Base-by-base conservation (phyloP, 2,113 vertebrate species). In the Silurus meridionalis region DNA sequence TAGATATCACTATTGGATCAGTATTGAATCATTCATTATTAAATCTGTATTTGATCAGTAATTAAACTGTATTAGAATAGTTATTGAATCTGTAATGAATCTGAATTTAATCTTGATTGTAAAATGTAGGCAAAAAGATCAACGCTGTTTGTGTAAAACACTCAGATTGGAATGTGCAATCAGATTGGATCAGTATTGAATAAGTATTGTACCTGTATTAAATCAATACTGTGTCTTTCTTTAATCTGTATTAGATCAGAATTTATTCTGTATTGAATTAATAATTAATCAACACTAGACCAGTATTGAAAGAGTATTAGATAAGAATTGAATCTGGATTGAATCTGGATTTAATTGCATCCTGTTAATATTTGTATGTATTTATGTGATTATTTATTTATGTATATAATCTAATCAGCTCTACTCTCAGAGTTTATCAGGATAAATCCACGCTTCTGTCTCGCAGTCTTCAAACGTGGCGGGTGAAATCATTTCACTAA, bases 361-460 rank as follows among this genome's bases (percentile, higher is more conserved):
- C 28, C 28, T 37, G 28, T 37, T 37, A 37, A 37, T 37, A 37
- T 37, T 7, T 72, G 15, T 48, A 48, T 72, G 13, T 46, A 37
- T 69, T 69, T 74, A 63, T 63, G 60, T 63, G 9, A 5, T 52
- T 21, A n/a, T n/a, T n/a, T n/a, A n/a, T n/a, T n/a, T 74, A 63
- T 63, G 60, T 63, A 63, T 63, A 21, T 11, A 10, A 46, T 69
- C 0, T n/a, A 61, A 80, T 80, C 28, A 61, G 14, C 25, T 60
- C 60, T 60, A 80, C 57, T 80, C n/a, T 60, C n/a, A 1, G 57
- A 80, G 78, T 80, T 80, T 61, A 61, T 61, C 78, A 80, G 57
- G 55, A 46, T 80, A 13, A 80, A 21, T 6, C 6, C 17, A 80
- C 55, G 11, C 17, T 79, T 79, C 50, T 72, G 67, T 60, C 13